Base-by-base conservation (phyloP, 2,888 invertebrate species). In the Hirtodrosophila histrioides region DNA sequence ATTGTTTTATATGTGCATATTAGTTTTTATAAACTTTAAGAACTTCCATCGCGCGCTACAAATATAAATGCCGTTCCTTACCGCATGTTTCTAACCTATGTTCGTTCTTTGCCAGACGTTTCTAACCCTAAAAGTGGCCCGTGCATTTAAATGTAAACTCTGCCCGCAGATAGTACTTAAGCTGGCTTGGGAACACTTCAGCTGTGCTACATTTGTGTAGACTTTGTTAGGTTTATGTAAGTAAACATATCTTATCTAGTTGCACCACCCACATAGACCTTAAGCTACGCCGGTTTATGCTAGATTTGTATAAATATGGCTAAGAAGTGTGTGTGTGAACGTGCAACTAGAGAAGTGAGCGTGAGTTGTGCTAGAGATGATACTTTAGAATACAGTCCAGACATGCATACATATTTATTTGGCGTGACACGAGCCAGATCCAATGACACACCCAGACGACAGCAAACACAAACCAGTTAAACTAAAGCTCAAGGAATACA, bases 191-290 rank as follows among this genome's bases (percentile, higher is more conserved):
- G 41, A 72, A 66, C 48, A 29, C 45, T 68, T 58, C 48, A 44
- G 62, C 46, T 68, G 64, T 43, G 50, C 54, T 41, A 53, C 55
- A 66, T 67, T 69, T 79, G 63, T 73, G 62, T 57, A 60, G 61
- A 71, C 69, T 75, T 75, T 40, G 66, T 58, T 60, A 27, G 48
- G 44, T 51, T 61, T 69, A 69, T 51, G 60, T 51, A 69, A 54
- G 60, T 51, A 74, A 50, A 61, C 57, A 44, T 57, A 80, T 73
- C 67, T 77, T 83, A 80, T 84, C 81, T 74, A 39, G 33, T 39
- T 74, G 61, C 44, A 55, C 63, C 68, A 63, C 75, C 77, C 77
- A 83, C 69, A 41, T 48, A 55, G 17, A 11, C 48, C 41, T 56
- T 54, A 75, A 61, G 53, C 49, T 51, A 37, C 24, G 44, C 50